phyloP scores from a whole-genome alignment of 2,113 vertebrate genomes.

The rat (Rattus norvegicus) region DNA sequence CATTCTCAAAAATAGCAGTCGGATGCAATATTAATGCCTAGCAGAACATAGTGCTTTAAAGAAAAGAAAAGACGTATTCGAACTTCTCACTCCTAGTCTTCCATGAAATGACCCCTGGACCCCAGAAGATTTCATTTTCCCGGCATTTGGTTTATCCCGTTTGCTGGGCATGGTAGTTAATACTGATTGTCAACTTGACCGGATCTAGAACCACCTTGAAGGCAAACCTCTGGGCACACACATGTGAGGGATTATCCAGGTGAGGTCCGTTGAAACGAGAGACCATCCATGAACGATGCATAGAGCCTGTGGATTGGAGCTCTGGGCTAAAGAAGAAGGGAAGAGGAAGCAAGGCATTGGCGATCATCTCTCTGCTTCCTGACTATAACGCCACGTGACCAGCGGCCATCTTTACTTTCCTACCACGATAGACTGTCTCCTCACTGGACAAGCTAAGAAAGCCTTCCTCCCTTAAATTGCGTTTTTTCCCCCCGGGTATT shows the following conservation, averaged over 20 bases:
- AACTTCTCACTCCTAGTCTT: slow-evolving; percentile 18
- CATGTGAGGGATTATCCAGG: neutral
- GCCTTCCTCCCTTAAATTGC: neutral
- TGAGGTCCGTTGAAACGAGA: neutral
- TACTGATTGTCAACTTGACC: neutral
- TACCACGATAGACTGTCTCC: neutral
- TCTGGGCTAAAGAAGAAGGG: neutral
- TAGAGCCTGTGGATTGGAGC: neutral
- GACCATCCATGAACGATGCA: neutral
- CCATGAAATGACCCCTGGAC: neutral
- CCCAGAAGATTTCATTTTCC: slow-evolving; percentile 19
- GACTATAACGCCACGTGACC: neutral
- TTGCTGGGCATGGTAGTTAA: neutral
- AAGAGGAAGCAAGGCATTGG: no score
- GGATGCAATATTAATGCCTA: slow-evolving; percentile 61
- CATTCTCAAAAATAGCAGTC: slow-evolving; percentile 55
- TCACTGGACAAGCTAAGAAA: neutral
- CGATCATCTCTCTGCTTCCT: neutral
- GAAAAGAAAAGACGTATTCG: neutral
- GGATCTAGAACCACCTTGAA: neutral
- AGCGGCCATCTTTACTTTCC: neutral
- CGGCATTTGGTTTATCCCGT: neutral
- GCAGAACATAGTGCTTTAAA: slow-evolving; percentile 30
- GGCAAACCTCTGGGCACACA: neutral
- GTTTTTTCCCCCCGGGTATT: neutral